A percentile compares a stretch with the other conserved stretches of the same genome.
Evolutionary conservation across 2,797 vertebrate genomes (phyloP).

Genomic region (Catamblyrhynchus diadema): DNA sequence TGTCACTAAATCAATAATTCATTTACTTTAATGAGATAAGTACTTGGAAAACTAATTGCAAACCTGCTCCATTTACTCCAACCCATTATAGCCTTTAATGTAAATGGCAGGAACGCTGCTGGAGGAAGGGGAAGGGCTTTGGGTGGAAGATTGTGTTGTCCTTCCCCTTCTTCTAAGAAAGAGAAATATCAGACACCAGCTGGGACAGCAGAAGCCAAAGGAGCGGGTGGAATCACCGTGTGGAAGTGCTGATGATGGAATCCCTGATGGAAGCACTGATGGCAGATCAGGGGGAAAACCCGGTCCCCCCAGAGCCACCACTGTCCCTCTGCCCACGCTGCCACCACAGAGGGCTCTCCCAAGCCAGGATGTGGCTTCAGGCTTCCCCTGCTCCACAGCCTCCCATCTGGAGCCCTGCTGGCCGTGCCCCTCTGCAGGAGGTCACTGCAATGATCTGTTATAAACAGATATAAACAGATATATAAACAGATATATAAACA

Average conservation of each 20-base stretch:
- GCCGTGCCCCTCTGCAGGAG: background rate
- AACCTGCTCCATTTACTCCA: conserved; percentile 89
- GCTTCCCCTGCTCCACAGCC: background rate
- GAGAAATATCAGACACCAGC: background rate
- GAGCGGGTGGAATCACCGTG: accelerated
- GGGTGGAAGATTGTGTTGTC: background rate
- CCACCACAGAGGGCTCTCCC: background rate
- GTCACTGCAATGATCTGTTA: background rate
- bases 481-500: no score
- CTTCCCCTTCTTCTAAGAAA: conserved; percentile 56
- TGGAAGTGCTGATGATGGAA: background rate
- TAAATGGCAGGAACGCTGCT: conserved; percentile 71
- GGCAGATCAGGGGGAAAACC: accelerated
- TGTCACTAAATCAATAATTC: conserved; percentile 98
- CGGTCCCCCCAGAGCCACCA: accelerated
- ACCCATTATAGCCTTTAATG: conserved; percentile 82
- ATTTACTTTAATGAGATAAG: conserved; percentile 99
- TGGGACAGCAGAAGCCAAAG: background rate
- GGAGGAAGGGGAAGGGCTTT: conserved; percentile 57
- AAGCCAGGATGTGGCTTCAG: background rate
- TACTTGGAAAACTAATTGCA: conserved; percentile 95
- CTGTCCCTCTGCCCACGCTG: background rate
- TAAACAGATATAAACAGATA: background rate
- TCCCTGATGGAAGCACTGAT: accelerated
- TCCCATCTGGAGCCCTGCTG: background rate